Evolutionary conservation across 1,140 invertebrate genomes (phyloP).

Genomic region (Bursaphelenchus mucronatus): DNA sequence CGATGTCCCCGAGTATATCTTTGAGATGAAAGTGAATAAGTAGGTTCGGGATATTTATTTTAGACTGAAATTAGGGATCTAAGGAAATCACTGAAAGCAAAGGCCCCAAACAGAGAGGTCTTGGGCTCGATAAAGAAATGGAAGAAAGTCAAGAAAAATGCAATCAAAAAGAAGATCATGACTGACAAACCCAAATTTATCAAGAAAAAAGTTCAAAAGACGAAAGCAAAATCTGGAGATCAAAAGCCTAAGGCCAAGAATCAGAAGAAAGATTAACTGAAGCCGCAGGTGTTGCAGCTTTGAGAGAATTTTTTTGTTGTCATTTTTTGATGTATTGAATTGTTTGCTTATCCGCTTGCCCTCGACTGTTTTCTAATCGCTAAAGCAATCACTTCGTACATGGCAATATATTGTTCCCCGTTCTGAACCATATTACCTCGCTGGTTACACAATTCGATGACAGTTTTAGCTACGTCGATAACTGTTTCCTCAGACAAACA

Average conservation of each 20-base stretch:
- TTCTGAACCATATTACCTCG: conserved; percentile 63
- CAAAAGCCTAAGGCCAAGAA: conserved; percentile 2
- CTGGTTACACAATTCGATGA: conserved; percentile 60
- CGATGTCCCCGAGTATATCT: conserved; percentile 55
- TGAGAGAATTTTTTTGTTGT: too few species aligned
- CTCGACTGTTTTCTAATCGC: conserved; percentile 30
- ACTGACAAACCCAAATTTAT: conserved; percentile 22
- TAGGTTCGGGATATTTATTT: conserved; percentile 26
- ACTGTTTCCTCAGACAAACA: conserved; percentile 59
- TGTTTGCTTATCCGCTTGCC: too few species aligned
- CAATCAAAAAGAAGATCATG: conserved; percentile 13
- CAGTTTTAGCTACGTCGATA: conserved; percentile 61
- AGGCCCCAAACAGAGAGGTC: conserved; percentile 32
- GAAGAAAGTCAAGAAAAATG: conserved; percentile 26
- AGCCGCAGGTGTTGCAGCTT: too few species aligned
- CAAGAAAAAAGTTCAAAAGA: conserved; percentile 18
- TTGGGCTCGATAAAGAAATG: conserved; percentile 27
- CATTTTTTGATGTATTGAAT: too few species aligned
- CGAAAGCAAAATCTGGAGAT: conserved; percentile 4
- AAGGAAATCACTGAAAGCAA: conserved; percentile 18
- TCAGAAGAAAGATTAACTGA: too few species aligned
- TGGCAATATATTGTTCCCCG: conserved; percentile 37
- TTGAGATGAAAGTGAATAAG: conserved; percentile 49
- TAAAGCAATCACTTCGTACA: conserved; percentile 43
- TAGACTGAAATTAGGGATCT: conserved; percentile 17